Evolutionary conservation across 1,140 invertebrate species (phyloP).

Genomic region (Zaprionus nigranus): DNA sequence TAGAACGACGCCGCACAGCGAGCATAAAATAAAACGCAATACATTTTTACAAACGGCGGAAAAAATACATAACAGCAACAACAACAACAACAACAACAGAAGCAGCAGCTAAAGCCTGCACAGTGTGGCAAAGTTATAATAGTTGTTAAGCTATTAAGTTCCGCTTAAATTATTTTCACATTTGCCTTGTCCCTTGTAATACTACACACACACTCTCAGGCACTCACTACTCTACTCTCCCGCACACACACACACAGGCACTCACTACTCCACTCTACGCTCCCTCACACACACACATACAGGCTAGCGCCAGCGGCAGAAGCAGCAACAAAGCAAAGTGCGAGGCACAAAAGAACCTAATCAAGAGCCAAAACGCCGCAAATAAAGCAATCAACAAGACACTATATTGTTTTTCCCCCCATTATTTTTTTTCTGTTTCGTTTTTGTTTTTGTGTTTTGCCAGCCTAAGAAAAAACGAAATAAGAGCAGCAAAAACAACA

Average conservation of each 20-base stretch:
- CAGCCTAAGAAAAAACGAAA: constrained; percentile 57
- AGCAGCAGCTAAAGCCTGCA: constrained; percentile 11
- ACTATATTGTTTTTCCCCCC: constrained; percentile 70
- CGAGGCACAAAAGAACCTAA: constrained; percentile 79
- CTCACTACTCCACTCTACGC: not conserved
- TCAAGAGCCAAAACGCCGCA: constrained; percentile 79
- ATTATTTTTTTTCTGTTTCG: constrained; percentile 43
- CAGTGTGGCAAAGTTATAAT: constrained; percentile 61
- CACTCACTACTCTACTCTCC: constrained; percentile 1
- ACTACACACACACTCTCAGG: constrained; percentile 41
- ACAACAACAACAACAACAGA: not conserved
- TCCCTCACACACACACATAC: constrained; percentile 16
- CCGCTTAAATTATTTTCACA: constrained; percentile 79
- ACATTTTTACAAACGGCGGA: constrained; percentile 63
- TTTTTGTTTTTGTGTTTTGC: constrained; percentile 54
- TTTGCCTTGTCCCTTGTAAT: constrained; percentile 62
- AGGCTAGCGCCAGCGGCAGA: constrained; percentile 50
- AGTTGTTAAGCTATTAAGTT: constrained; percentile 80
- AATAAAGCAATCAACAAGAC: constrained; percentile 82
- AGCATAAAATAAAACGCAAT: constrained; percentile 79
- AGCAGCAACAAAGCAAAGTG: constrained; percentile 59
- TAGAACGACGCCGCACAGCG: constrained; percentile 6
- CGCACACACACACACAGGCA: constrained; percentile 3
- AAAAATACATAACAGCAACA: constrained; percentile 50
- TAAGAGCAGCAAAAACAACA: constrained; percentile 51